These are phyloP conservation scores for Caenorhabditis macrosperma DNA, from an alignment of 2,888 invertebrate species.

Conservation along the genomic window DNA sequence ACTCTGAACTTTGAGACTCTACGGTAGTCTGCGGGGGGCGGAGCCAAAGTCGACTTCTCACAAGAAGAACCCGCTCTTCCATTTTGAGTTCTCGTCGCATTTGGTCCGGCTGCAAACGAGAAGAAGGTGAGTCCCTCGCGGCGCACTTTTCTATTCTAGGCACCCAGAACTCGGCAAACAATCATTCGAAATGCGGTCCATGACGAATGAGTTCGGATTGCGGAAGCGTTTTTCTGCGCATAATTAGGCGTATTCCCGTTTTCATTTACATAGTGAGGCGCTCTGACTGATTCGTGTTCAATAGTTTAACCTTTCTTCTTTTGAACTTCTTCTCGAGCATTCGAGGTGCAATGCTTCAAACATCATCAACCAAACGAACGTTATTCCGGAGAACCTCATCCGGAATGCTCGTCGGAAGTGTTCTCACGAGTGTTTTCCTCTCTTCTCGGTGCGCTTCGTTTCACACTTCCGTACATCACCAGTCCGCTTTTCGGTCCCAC, in stretches of 20 bases:
- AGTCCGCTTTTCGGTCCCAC: neutral
- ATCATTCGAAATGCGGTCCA: neutral
- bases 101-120: neutral
- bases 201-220: slow-evolving; percentile 21
- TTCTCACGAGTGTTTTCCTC: neutral
- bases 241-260: neutral
- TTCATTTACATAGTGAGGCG: neutral
- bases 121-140: slow-evolving; percentile 13
- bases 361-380: neutral
- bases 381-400: no score
- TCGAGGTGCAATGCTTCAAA: neutral
- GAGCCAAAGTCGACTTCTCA: slow-evolving; percentile 14
- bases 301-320: no score
- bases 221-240: slow-evolving; percentile 11
- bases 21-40: slow-evolving; percentile 54
- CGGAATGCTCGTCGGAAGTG: no score
- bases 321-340: neutral
- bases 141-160: slow-evolving; percentile 12
- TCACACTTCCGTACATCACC: neutral
- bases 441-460: slow-evolving; percentile 16
- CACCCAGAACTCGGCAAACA: slow-evolving; percentile 19
- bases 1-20: slow-evolving; percentile 33
- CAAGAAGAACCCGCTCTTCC: slow-evolving; percentile 8
- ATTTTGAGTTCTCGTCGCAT: neutral
- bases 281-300: neutral